Evolutionary conservation across 2,888 invertebrate genomes (phyloP).

Genomic region (Odontothrips loti): DNA sequence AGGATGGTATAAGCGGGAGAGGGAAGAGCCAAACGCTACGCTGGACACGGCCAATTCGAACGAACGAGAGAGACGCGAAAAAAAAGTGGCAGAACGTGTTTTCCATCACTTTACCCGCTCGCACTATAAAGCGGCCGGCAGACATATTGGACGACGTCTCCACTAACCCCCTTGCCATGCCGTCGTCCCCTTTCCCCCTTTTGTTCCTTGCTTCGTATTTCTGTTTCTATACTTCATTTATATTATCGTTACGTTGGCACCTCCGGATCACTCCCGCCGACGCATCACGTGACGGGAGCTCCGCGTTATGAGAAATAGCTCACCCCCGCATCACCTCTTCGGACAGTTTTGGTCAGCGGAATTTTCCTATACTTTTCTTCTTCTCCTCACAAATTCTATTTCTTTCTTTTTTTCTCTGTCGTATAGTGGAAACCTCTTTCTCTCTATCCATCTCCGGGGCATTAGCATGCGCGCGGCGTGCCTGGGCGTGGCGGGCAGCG

Average conservation of each 20-base stretch:
- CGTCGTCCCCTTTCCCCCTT: neutral
- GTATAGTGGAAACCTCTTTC: neutral
- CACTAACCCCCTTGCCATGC: neutral
- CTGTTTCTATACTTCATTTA: neutral
- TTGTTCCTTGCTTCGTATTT: neutral
- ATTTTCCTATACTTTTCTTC: too few relatives aligned
- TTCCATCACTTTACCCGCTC: neutral
- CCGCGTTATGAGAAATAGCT: too few relatives aligned
- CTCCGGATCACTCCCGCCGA: neutral
- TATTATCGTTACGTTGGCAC: neutral
- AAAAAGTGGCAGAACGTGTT: constrained; percentile 4
- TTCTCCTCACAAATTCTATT: too few relatives aligned
- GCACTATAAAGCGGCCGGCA: neutral
- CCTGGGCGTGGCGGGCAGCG: neutral
- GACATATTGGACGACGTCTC: neutral
- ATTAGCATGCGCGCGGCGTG: neutral
- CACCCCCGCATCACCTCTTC: neutral
- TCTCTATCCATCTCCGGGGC: neutral
- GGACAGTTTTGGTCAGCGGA: neutral
- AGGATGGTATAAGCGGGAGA: neutral
- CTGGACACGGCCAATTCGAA: neutral
- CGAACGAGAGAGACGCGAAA: neutral
- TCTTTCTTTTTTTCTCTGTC: neutral
- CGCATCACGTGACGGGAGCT: neutral
- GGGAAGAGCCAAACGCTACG: neutral